Evolutionary conservation across 2,113 vertebrate species (phyloP).

Genomic region (Rostratula benghalensis): DNA sequence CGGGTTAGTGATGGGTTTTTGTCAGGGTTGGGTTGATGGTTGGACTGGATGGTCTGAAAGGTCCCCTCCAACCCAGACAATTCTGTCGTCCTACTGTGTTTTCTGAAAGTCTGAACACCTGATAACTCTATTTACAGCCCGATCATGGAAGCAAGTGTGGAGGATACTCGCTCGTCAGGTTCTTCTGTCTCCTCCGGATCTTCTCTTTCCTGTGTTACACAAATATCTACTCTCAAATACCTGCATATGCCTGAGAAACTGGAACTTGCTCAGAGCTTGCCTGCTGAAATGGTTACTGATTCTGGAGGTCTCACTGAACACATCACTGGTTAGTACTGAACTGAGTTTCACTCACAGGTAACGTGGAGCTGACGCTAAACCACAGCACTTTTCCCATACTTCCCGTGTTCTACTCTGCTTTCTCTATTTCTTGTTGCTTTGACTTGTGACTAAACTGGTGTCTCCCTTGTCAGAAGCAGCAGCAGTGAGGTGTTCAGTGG

Average conservation of each 20-base stretch:
- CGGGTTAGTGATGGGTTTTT: too few relatives aligned
- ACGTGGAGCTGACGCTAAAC: background rate
- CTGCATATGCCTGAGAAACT: conserved; percentile 73
- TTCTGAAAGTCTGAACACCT: background rate
- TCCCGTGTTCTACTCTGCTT: background rate
- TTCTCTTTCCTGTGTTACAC: conserved; percentile 68
- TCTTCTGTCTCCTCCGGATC: conserved; percentile 76
- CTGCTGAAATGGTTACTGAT: conserved; percentile 30
- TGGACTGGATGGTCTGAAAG: too few relatives aligned
- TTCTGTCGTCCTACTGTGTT: background rate
- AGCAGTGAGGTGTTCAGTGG: background rate
- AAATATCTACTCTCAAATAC: conserved; percentile 72
- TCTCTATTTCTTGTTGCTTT: background rate
- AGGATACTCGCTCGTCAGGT: conserved; percentile 72
- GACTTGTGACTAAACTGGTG: background rate
- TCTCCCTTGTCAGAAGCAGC: background rate
- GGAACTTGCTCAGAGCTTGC: conserved; percentile 60
- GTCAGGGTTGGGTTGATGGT: too few relatives aligned
- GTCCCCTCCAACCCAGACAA: too few relatives aligned
- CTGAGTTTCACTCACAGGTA: background rate
- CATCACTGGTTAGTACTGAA: background rate
- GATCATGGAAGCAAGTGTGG: conserved; percentile 81
- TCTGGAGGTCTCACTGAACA: background rate
- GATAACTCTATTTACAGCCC: conserved; percentile 70
- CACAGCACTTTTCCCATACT: background rate